Conservation (phyloP, 2,888 invertebrate species). For the Spicauda simplicius region DNA sequence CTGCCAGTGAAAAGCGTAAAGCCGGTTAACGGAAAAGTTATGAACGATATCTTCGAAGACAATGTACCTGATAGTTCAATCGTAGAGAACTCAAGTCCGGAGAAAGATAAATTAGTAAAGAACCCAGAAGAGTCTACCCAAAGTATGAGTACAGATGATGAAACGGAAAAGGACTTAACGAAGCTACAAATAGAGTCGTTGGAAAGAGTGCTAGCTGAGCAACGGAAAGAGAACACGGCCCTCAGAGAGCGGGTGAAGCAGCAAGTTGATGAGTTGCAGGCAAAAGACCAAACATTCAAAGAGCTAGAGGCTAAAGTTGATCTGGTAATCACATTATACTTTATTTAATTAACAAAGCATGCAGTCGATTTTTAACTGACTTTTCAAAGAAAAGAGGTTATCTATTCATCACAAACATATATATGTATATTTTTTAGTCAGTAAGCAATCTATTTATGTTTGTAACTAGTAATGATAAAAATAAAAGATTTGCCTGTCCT, state of each 20-base stretch:
- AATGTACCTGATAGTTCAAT: conserved; percentile 37
- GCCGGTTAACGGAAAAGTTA: conserved; percentile 67
- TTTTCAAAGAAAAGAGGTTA: no score
- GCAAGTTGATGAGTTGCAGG: conserved; percentile 67
- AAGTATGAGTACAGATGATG: conserved; percentile 38
- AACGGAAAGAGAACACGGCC: conserved; percentile 65
- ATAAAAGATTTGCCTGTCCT: no score
- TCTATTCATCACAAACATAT: no score
- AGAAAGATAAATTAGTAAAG: conserved; percentile 6
- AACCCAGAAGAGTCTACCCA: conserved; percentile 12
- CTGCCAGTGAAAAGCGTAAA: conserved; percentile 54
- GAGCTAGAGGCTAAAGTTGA: conserved; percentile 81
- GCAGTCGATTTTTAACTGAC: no score
- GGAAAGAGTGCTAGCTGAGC: conserved; percentile 68
- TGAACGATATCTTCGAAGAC: conserved; percentile 77
- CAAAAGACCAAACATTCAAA: conserved; percentile 70
- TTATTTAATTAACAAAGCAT: no score
- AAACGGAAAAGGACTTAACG: conserved; percentile 51
- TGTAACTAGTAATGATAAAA: no score
- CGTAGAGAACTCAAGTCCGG: conserved; percentile 32
- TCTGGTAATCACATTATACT: conserved; percentile 57
- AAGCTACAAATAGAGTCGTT: conserved; percentile 69
- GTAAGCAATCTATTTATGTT: no score
- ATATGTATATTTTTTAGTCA: no score
- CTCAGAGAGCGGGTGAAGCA: conserved; percentile 67